Evolutionary conservation across 1,140 invertebrate genomes (phyloP), one percentile per base, ranked within the genome.

Genomic region (Drosophila guanche): DNA sequence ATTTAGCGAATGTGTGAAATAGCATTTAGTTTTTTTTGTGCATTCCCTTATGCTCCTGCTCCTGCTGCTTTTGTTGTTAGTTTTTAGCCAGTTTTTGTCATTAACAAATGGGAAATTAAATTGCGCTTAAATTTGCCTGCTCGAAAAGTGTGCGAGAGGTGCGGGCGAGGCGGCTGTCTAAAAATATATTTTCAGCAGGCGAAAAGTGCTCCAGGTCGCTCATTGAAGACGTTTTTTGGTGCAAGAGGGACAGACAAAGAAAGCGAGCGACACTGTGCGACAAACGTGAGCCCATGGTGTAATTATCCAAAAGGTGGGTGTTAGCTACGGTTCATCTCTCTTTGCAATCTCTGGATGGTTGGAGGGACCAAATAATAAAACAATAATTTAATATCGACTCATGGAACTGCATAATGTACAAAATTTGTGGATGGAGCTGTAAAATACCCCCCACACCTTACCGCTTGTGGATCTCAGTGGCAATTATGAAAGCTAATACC

Each of bases 21-120:
- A 4, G 59, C 52, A 52, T 73, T 74, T 66, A 54, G 69, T 47
- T 47, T 43, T 37, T 27, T 48, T 52, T 60, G 41, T 53, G 29
- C 60, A 22, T 16, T 50, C 37, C 23, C 56, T 37, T 56, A 47
- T 37, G 4, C 12, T 14, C 8, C 23, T 7, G 0, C 16, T 45
- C n/a, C 37, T 47, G 33, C 57, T 58, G 54, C 53, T 57, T 58
- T 50, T 73, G 53, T 51, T 68, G 58, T 53, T 57, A 43, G 41
- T 67, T 60, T 67, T 60, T 73, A 41, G 57, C 41, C 59, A 76
- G 67, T 43, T 68, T 37, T 72, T 86, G 80, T 76, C 81, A 86
- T 74, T 85, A 70, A 86, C 81, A 85, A 85, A 84, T 84, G 67
- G 67, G 59, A 85, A 85, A 86, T 80, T 86, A 85, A 85, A 85